Percentiles rank a stretch among this genome's conserved stretches.
Conservation (phyloP, 2,888 invertebrate species). For the Pseudolycoriella hygida region DNA sequence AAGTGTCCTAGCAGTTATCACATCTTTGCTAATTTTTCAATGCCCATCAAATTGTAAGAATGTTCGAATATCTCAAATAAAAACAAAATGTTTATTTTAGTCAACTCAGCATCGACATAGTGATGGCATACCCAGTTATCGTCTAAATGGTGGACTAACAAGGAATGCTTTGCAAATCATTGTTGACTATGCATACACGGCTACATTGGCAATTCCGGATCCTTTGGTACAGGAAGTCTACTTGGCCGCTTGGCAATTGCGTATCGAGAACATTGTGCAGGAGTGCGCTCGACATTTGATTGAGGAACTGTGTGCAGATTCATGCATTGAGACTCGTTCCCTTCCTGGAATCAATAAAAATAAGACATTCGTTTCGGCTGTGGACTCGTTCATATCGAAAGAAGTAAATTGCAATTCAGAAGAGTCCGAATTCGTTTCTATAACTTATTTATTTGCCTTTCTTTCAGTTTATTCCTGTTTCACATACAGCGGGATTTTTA, state of each 20-base stretch:
- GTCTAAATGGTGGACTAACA: conserved; percentile 44
- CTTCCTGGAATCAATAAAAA: conserved; percentile 40
- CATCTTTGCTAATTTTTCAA: no score
- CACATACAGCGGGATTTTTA: conserved; percentile 13
- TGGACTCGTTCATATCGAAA: conserved; percentile 51
- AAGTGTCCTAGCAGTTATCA: no score
- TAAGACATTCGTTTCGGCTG: conserved; percentile 39
- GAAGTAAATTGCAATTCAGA: conserved; percentile 39
- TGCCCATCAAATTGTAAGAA: no score
- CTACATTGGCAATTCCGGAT: conserved; percentile 37
- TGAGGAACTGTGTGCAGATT: conserved; percentile 40
- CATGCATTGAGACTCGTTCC: conserved; percentile 40
- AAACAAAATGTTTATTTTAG: no score
- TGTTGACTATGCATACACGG: conserved; percentile 71
- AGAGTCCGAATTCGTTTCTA: neutral
- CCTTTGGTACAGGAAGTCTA: conserved; percentile 53
- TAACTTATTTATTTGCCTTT: conserved; percentile 1
- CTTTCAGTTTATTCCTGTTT: conserved; percentile 44
- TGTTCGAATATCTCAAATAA: no score
- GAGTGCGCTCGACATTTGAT: conserved; percentile 54
- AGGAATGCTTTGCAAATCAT: conserved; percentile 52
- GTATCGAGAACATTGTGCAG: conserved; percentile 53
- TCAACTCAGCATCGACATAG: conserved; percentile 22
- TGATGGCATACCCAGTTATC: conserved; percentile 26
- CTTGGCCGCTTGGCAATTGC: conserved; percentile 58